Conservation (phyloP, 2,888 invertebrate genomes). For the Cenopis cana region DNA sequence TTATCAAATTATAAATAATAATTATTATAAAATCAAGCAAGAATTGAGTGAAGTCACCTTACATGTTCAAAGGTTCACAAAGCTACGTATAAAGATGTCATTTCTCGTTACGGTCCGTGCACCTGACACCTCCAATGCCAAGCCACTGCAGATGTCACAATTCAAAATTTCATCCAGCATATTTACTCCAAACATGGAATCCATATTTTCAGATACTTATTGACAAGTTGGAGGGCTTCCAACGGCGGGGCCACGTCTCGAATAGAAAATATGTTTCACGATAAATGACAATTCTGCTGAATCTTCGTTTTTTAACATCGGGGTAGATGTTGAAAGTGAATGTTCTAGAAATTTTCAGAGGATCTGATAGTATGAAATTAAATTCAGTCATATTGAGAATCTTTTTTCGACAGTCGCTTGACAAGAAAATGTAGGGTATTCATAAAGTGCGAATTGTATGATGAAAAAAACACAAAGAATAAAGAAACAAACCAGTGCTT, state of each 20-base stretch:
- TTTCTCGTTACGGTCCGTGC: conserved; percentile 25
- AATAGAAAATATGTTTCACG: conserved; percentile 28
- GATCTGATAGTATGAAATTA: too few species aligned
- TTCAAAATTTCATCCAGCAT: conserved; percentile 20
- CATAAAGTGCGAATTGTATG: too few species aligned
- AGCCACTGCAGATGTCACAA: conserved; percentile 17
- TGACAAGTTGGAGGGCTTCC: conserved; percentile 35
- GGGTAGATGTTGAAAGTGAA: conserved; percentile 1
- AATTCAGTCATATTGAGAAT: too few species aligned
- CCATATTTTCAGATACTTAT: conserved; percentile 31
- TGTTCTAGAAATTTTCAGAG: not conserved
- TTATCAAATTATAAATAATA: too few species aligned
- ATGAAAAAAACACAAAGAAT: too few species aligned
- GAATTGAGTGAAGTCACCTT: not conserved
- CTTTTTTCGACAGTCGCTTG: too few species aligned
- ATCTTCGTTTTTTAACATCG: not conserved
- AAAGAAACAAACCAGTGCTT: too few species aligned
- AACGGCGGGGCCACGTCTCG: conserved; percentile 6
- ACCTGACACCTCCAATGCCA: conserved; percentile 13
- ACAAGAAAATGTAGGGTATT: too few species aligned
- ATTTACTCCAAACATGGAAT: conserved; percentile 31
- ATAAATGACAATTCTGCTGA: conserved; percentile 15
- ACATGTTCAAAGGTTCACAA: not conserved
- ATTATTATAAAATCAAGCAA: too few species aligned
- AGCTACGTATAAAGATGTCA: conserved; percentile 16